phyloP scores from a whole-genome alignment of 2,888 invertebrate genomes.

The Macaria notata region DNA sequence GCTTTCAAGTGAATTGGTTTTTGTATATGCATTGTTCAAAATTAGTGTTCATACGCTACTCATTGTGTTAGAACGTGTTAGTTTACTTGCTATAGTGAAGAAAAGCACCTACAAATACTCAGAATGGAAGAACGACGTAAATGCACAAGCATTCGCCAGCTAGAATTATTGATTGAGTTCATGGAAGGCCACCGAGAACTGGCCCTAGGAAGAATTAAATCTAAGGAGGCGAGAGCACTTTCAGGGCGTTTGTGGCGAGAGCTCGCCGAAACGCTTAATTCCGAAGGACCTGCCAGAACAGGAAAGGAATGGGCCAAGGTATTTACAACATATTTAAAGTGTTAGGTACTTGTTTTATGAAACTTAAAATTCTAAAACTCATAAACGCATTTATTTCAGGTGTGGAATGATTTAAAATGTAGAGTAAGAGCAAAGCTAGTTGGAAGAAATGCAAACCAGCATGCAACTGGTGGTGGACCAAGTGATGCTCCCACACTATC shows the following conservation, averaged over 20 bases:
- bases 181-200: conserved; percentile 11
- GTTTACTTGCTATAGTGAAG: no score
- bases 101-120: neutral
- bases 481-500: neutral
- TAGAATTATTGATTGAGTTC: conserved; percentile 17
- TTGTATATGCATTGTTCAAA: no score
- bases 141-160: neutral
- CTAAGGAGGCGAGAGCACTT: conserved; percentile 13
- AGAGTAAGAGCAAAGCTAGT: conserved; percentile 1
- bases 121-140: conserved; percentile 1
- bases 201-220: conserved; percentile 16
- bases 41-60: no score
- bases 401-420: neutral
- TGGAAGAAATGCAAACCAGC: neutral
- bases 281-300: conserved; percentile 6
- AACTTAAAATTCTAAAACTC: neutral
- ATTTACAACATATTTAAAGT: neutral
- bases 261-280: conserved; percentile 2
- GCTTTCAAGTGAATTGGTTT: no score
- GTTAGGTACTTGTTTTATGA: neutral
- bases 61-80: no score
- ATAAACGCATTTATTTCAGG: neutral
- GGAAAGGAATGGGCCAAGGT: conserved; percentile 9
- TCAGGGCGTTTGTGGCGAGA: conserved; percentile 9
- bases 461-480: conserved; percentile 6